Evolutionary conservation across 2,113 vertebrate species (phyloP), one percentile per base, ranked within the genome.

Genomic region (Bubo bubo): DNA sequence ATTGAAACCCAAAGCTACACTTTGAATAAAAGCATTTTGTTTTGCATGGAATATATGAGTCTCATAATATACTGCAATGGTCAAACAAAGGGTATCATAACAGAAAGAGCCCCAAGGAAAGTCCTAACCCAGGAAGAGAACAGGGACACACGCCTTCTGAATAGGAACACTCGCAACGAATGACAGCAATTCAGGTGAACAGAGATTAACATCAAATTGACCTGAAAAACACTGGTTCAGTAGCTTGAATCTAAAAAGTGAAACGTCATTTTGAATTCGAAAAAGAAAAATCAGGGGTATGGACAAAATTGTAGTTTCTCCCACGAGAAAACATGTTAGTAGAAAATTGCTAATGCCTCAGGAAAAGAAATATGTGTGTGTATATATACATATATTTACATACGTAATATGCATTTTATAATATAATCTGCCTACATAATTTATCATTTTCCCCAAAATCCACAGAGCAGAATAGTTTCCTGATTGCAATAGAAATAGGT

Each of bases 81-180:
- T 49, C 23, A 83, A 68, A 68, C 6, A 67, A 81, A 53, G 23
- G 28, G 1, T 37, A 18, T 47, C 12, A 75, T 20, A 71, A 28
- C 2, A n/a, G 26, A 30, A 15, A 30, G 16, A 20, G 1, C 21
- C 35, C 52, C 47, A 85, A 43, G 12, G 30, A 59, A 66, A 22
- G 10, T 22, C 9, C 7, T 37, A 37, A 22, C 3, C 6, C 24
- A 50, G 19, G n/a, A 34, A 53, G 13, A 9, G 30, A 68, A 30
- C 15, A 58, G 17, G 16, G 21, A 34, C 5, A 24, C 1, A 1
- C 14, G 13, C 10, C 41, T 58, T 6, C 8, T 34, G 39, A 18
- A 26, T 1, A 23, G 14, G 34, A 85, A 30, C 22, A 23, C 10
- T 28, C 0, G 0, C 14, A 59, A 39, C 9, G 28, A 86, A 59